These are phyloP conservation scores for Sminthurinus signatus DNA, from an alignment of 1,140 invertebrate genomes.

Conservation along the genomic window DNA sequence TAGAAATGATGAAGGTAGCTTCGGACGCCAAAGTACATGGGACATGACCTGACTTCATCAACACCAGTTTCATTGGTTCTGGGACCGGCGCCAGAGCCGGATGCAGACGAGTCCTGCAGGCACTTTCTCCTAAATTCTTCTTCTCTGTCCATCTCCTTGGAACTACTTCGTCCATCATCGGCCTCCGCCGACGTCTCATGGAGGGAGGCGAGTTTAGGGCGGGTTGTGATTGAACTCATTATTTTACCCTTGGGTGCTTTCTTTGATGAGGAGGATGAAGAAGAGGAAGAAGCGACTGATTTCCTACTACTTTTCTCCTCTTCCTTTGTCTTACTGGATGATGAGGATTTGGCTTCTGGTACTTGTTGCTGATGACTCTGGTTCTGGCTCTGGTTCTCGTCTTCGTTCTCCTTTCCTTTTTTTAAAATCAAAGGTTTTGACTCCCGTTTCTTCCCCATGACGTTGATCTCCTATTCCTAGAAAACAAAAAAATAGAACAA, in stretches of 20 bases:
- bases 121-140: neutral
- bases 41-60: conserved; percentile 16
- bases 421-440: no score
- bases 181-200: conserved; percentile 25
- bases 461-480: no score
- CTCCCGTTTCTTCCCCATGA: no score
- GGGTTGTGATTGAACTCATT: conserved; percentile 1
- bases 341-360: no score
- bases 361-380: no score
- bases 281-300: neutral
- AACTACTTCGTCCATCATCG: conserved; percentile 6
- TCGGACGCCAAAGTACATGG: conserved; percentile 47
- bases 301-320: no score
- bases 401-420: no score
- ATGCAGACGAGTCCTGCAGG: neutral
- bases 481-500: no score
- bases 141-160: conserved; percentile 6
- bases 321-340: no score
- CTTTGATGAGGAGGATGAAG: neutral
- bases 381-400: no score
- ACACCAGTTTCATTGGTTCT: neutral
- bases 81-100: neutral
- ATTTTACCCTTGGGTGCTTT: conserved; percentile 9
- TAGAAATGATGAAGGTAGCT: conserved; percentile 52
- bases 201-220: conserved; percentile 21